Percentiles rank a stretch among this genome's conserved stretches.
Evolutionary conservation across 2,113 vertebrate species (phyloP).

Genomic region (Leptobrachium leishanense): DNA sequence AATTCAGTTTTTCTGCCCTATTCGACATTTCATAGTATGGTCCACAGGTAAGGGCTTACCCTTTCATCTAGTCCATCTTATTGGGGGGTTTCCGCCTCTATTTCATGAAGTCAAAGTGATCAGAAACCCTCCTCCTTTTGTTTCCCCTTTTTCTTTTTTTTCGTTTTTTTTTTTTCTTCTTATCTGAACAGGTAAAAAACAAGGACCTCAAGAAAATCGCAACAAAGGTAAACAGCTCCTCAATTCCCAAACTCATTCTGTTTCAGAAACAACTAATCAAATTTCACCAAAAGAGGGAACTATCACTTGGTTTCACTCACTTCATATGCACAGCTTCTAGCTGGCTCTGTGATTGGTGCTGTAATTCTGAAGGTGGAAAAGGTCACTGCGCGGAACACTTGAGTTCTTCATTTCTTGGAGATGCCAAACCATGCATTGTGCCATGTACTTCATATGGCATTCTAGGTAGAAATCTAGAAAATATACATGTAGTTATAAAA

Average conservation of each 20-base stretch:
- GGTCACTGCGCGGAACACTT: not conserved
- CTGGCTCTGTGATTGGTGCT: slow-evolving; percentile 1
- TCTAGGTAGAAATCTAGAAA: too few species aligned
- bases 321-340: not conserved
- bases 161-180: slow-evolving; percentile 73
- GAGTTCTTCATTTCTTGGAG: not conserved
- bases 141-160: slow-evolving; percentile 71
- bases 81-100: slow-evolving; percentile 59
- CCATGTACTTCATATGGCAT: too few species aligned
- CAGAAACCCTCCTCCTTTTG: slow-evolving; percentile 75
- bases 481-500: too few species aligned
- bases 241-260: slow-evolving; percentile 25
- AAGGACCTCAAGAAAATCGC: slow-evolving; percentile 98
- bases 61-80: slow-evolving; percentile 23
- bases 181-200: slow-evolving; percentile 99
- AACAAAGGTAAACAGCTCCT: slow-evolving; percentile 97
- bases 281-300: slow-evolving; percentile 14
- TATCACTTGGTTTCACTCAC: not conserved
- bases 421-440: too few species aligned
- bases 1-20: not conserved
- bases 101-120: slow-evolving; percentile 71
- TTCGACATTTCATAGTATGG: not conserved
- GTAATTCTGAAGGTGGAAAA: not conserved
- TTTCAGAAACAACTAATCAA: slow-evolving; percentile 6
- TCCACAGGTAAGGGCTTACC: slow-evolving; percentile 5